Base-by-base conservation (phyloP, 1,140 invertebrate species). In the Musca vetustissima region DNA sequence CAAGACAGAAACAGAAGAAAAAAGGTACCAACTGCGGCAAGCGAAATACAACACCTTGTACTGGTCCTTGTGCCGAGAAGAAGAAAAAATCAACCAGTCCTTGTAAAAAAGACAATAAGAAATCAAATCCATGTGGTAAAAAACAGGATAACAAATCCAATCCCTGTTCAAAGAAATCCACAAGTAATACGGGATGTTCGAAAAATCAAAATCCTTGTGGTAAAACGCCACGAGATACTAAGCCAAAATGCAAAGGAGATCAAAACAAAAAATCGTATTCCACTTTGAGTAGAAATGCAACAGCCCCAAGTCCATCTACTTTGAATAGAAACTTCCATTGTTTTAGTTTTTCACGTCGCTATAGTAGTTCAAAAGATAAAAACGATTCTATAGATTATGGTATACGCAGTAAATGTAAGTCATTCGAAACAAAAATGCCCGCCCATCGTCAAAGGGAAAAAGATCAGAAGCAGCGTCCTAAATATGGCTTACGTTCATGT, bases 21-120 rank as follows among this genome's bases (percentile, higher is more conserved):
- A 50, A 19, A 4, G 49, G 49, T 4, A 19, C 2, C 19, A 15
- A 4, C 14, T 50, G 49, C 13, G 19, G 19, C 4, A 50, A 50
- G 14, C 4, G 14, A 50, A 50, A n/a, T 15, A 50, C 4, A 50
- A 6, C 15, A 50, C 15, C 49, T 14, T n/a, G 19, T 50, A 32
- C 9, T n/a, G 32, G 36, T 43, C 57, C 57, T n/a, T 61, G 57
- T 36, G 53, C 14, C 13, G 21, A 52, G 19, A 65, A 49, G 19
- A 48, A 49, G 43, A 24, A n/a, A n/a, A n/a, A 19, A 65, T 2
- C 25, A 9, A 67, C 14, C n/a, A 66, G 19, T 17, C 25, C 49
- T 2, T 53, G 65, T 53, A 66, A 68, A 32, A 68, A 68, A 36
- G 43, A 55, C 14, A 43, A 68, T 59, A 68, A 68, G 66, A 68